Evolutionary conservation across 1,140 invertebrate species (phyloP), one percentile per base, ranked within the genome.

Genomic region (Ceratina australensis): DNA sequence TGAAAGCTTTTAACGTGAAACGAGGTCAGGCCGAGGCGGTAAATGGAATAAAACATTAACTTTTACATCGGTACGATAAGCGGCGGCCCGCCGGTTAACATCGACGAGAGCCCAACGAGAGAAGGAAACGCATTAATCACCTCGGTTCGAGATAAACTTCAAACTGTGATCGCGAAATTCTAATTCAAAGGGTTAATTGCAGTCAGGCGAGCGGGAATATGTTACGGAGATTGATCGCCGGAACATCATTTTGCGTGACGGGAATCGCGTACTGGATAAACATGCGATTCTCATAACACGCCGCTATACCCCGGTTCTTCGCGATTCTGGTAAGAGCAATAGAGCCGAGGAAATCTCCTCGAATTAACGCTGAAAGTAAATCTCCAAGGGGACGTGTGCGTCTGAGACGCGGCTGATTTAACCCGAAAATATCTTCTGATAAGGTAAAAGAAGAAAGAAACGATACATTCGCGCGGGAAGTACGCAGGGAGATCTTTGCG

Each of bases 91-190:
- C n/a, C 7, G 56, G 64, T 57, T 65, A 64, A 57, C 15, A 49
- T 69, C 8, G 47, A 72, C 49, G 22, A 47, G 33, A 54, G n/a
- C 24, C 15, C 22, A 10, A 42, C 33, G 33, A 42, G 33, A 18
- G 15, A 22, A 63, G 67, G 67, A 72, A 64, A 72, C 28, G 26
- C 56, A 66, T 68, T 56, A 59, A 60, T 71, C 78, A 74, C 18
- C 57, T 18, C n/a, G 49, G 47, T 26, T 77, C 69, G n/a, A 82
- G 81, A 79, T 79, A 71, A 80, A 81, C 71, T 65, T 63, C 52
- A 22, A 24, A 78, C 59, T 52, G 59, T 54, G 73, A 79, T 67
- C 49, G 56, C 64, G 54, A 57, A 83, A 72, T 82, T 72, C 59
- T 52, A 24, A 72, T 65, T 78, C 52, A 61, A 72, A 8, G 18